Evolutionary conservation across 2,113 vertebrate genomes (phyloP).

Genomic region (Calonectris borealis): DNA sequence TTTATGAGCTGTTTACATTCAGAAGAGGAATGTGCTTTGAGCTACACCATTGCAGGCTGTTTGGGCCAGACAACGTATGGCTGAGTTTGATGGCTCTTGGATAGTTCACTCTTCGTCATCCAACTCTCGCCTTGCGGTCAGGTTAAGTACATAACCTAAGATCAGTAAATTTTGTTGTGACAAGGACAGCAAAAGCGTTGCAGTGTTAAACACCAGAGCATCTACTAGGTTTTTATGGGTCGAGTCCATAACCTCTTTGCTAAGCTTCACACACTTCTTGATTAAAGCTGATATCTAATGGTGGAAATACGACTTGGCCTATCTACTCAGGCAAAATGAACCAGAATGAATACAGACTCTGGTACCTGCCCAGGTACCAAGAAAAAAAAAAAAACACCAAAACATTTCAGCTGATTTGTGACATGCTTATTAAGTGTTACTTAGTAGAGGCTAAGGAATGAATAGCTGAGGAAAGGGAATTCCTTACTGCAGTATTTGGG

Average conservation of each 20-base stretch:
- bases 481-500: neutral
- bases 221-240: neutral
- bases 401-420: neutral
- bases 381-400: neutral
- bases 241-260: neutral
- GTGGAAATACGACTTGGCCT: neutral
- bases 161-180: neutral
- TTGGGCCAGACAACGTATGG: neutral
- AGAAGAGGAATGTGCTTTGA: too few relatives aligned
- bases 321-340: neutral
- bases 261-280: neutral
- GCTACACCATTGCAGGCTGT: neutral
- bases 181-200: neutral
- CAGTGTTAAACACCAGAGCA: neutral
- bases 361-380: neutral
- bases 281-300: neutral
- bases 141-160: neutral
- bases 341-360: neutral
- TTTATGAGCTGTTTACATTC: neutral
- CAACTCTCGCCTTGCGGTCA: accelerated
- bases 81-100: neutral
- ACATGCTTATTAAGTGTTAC: neutral
- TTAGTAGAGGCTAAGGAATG: neutral
- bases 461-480: neutral
- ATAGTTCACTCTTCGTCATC: neutral